These are phyloP conservation scores for Todus mexicanus DNA, from an alignment of 2,797 vertebrate species.

Conservation along the genomic window DNA sequence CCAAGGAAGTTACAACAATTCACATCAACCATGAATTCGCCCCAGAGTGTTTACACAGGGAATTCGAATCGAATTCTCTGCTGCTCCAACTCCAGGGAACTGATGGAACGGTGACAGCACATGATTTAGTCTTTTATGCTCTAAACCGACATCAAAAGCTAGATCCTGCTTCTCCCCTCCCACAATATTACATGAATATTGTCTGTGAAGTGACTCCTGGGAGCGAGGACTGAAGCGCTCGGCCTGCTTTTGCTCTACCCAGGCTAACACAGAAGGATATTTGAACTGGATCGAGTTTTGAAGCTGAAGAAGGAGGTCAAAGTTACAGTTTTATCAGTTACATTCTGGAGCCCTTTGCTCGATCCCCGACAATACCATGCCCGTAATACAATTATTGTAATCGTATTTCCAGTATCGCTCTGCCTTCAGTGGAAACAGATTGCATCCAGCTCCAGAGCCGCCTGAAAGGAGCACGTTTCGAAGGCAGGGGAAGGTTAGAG, in stretches of 20 bases:
- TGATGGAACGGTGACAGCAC: background rate
- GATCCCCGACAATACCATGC: constrained; percentile 37
- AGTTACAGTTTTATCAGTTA: constrained; percentile 68
- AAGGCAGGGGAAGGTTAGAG: constrained; percentile 60
- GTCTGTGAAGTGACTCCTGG: constrained; percentile 20
- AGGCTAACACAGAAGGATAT: constrained; percentile 49
- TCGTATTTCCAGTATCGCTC: constrained; percentile 53
- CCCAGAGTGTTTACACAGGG: constrained; percentile 13
- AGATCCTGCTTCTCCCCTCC: constrained; percentile 29
- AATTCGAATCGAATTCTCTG: constrained; percentile 4
- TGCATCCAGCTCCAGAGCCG: background rate
- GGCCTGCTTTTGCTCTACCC: constrained; percentile 43
- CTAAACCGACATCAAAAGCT: constrained; percentile 1
- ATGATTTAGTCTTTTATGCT: background rate
- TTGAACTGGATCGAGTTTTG: constrained; percentile 49
- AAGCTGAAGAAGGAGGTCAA: constrained; percentile 62
- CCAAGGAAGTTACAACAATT: background rate
- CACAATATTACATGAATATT: constrained; percentile 11
- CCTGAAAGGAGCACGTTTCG: constrained; percentile 34
- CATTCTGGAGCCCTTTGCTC: constrained; percentile 67
- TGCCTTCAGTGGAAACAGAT: constrained; percentile 68
- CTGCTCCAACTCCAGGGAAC: background rate
- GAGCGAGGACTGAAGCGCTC: background rate
- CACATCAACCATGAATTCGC: background rate
- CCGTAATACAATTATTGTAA: constrained; percentile 61